Evolutionary conservation across 2,797 vertebrate species (phyloP).

Genomic region (Knipowitschia caucasica): DNA sequence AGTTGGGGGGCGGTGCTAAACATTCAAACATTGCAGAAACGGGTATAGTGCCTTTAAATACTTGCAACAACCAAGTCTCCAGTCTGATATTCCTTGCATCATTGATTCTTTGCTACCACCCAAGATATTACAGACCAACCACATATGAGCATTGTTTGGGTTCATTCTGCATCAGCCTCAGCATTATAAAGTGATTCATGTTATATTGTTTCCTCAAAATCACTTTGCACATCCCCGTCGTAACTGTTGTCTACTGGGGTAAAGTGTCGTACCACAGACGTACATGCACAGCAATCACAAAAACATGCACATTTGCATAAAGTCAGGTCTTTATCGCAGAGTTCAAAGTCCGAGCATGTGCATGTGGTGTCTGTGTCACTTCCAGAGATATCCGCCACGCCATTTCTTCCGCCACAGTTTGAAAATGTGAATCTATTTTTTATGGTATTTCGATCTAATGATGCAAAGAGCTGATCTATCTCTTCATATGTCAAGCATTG

Average conservation of each 20-base stretch:
- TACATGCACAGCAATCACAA: slow-evolving; percentile 49
- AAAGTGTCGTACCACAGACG: slow-evolving; percentile 72
- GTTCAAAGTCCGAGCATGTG: slow-evolving; percentile 51
- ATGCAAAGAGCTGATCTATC: slow-evolving; percentile 60
- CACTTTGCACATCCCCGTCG: slow-evolving; percentile 55
- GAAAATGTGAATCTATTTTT: neutral
- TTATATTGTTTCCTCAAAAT: slow-evolving; percentile 75
- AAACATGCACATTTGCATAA: slow-evolving; percentile 29
- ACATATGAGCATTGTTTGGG: no score
- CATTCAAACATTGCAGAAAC: no score
- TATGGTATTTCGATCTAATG: slow-evolving; percentile 17
- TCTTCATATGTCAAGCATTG: slow-evolving; percentile 68
- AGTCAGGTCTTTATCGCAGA: slow-evolving; percentile 14
- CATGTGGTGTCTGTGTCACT: slow-evolving; percentile 63
- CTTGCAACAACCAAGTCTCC: no score
- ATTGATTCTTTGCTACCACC: no score
- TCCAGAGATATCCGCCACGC: slow-evolving; percentile 38
- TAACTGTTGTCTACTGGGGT: slow-evolving; percentile 41
- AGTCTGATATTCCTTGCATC: no score
- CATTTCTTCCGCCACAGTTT: neutral
- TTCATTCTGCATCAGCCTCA: no score
- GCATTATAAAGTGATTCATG: no score
- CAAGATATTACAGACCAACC: no score
- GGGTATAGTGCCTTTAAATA: no score
- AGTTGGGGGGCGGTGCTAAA: no score